Conservation (phyloP, 2,797 vertebrate genomes). For the Crax fasciolata region DNA sequence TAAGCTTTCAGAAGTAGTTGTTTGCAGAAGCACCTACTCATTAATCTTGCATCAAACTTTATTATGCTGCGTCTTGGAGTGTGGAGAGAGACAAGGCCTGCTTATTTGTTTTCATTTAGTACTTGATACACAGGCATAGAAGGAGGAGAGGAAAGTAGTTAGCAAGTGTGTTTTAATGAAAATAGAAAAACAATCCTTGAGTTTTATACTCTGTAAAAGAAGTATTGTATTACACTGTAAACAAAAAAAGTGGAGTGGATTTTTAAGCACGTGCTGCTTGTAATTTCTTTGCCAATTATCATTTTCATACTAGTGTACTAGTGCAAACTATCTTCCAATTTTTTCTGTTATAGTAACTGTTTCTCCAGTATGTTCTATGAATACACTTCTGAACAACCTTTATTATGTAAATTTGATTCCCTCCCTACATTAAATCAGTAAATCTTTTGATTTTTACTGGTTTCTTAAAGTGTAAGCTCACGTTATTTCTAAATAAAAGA, state of each 20-base stretch:
- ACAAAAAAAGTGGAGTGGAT: not conserved
- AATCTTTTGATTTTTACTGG: not conserved
- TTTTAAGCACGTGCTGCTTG: not conserved
- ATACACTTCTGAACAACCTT: not conserved
- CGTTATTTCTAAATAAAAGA: not conserved
- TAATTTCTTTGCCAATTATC: not conserved
- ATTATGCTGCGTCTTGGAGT: not conserved
- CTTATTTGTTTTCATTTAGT: not conserved
- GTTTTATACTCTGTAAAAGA: not conserved
- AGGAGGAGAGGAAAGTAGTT: not conserved
- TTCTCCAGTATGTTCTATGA: not conserved
- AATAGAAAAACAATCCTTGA: not conserved
- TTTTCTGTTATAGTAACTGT: not conserved
- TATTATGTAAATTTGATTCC: not conserved
- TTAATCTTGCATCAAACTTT: not conserved
- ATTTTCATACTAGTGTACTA: not conserved
- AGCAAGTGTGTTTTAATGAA: not conserved
- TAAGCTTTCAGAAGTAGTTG: not conserved
- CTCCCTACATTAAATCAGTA: not conserved
- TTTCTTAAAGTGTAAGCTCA: not conserved
- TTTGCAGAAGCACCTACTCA: not conserved
- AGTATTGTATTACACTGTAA: not conserved
- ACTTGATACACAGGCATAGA: not conserved
- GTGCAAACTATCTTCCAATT: not conserved
- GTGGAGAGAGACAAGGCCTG: not conserved